phyloP scores from a whole-genome alignment of 2,888 invertebrate genomes.

The Parnassius apollo region DNA sequence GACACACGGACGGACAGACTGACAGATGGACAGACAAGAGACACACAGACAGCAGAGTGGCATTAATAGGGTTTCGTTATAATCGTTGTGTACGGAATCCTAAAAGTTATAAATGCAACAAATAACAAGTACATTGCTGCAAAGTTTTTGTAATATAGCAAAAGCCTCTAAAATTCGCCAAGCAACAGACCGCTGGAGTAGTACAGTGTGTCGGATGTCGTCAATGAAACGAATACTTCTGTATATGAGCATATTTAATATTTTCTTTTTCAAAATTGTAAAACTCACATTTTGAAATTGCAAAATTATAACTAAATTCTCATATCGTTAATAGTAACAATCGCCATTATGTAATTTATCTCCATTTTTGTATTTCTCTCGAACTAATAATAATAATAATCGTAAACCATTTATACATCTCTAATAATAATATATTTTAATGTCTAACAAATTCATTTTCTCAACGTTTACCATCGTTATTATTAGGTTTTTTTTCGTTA shows the following conservation, averaged over 20 bases:
- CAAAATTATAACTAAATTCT: conserved; percentile 81
- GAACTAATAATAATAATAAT: conserved; percentile 76
- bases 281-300: conserved; percentile 82
- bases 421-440: conserved; percentile 80
- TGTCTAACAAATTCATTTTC: conserved; percentile 79
- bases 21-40: no score
- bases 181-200: no score
- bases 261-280: conserved; percentile 81
- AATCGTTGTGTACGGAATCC: no score
- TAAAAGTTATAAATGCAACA: no score
- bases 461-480: conserved; percentile 72
- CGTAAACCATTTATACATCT: conserved; percentile 80
- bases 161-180: no score
- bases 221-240: conserved; percentile 55
- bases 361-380: conserved; percentile 69
- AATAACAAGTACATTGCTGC: no score
- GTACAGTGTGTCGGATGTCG: no score
- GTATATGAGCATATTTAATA: conserved; percentile 81
- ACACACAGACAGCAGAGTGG: no score
- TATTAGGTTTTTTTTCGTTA: conserved; percentile 53
- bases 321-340: conserved; percentile 81
- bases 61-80: no score
- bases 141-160: no score
- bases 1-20: no score
- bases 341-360: conserved; percentile 72